Percentiles rank a stretch among this genome's conserved stretches.
phyloP scores from a whole-genome alignment of 2,888 invertebrate species.

The Stomorhina lunata region DNA sequence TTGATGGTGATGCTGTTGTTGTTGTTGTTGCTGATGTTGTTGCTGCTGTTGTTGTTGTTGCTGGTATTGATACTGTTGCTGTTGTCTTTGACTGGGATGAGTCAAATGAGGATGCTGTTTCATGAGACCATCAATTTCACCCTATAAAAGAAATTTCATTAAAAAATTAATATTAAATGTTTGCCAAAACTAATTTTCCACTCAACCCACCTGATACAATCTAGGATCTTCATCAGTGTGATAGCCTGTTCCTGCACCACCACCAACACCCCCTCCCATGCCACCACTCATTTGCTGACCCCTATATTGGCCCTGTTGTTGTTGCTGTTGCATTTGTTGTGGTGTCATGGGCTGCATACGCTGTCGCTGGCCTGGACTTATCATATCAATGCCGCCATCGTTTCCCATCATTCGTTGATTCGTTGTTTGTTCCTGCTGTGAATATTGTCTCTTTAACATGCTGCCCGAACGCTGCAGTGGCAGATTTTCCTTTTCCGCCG shows the following conservation, averaged over 20 bases:
- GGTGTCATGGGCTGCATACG: constrained; percentile 77
- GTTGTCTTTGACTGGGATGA: constrained; percentile 83
- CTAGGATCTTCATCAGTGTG: constrained; percentile 83
- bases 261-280: not conserved
- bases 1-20: constrained; percentile 81
- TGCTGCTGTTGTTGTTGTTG: constrained; percentile 80
- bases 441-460: constrained; percentile 89
- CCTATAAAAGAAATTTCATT: constrained; percentile 76
- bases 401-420: constrained; percentile 82
- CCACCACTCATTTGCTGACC: constrained; percentile 68
- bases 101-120: constrained; percentile 88
- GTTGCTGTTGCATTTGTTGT: constrained; percentile 75
- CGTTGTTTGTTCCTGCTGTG: constrained; percentile 87
- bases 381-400: constrained; percentile 81
- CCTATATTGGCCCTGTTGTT: constrained; percentile 71
- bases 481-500: constrained; percentile 92
- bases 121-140: constrained; percentile 90
- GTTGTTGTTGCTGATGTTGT: constrained; percentile 83
- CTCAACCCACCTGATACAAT: constrained; percentile 81
- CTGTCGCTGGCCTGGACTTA: constrained; percentile 77
- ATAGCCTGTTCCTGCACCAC: constrained; percentile 70
- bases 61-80: constrained; percentile 72
- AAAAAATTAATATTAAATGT: not conserved
- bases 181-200: not conserved
- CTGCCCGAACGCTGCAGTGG: constrained; percentile 89